These are phyloP conservation scores for Tribolium madens DNA, from an alignment of 1,140 invertebrate genomes.

Conservation along the genomic window DNA sequence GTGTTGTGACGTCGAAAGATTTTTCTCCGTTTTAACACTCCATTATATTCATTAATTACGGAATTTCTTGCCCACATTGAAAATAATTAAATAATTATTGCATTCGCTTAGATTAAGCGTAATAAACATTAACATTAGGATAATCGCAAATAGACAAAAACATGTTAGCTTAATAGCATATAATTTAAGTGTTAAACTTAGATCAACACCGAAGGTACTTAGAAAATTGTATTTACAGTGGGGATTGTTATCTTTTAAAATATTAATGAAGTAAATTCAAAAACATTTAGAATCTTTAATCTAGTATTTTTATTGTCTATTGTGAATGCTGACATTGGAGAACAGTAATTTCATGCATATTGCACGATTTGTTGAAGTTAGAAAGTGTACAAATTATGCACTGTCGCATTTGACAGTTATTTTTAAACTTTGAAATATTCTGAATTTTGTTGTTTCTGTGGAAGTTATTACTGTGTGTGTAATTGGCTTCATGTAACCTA, in stretches of 20 bases:
- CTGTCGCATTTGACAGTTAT: background rate
- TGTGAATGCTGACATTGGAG: slow-evolving; percentile 24
- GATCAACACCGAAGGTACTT: background rate
- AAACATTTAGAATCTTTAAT: background rate
- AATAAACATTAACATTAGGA: slow-evolving; percentile 9
- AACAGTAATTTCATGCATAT: slow-evolving; percentile 4
- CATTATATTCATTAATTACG: background rate
- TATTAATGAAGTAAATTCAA: background rate
- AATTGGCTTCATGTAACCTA: too few relatives aligned
- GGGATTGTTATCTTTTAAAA: too few relatives aligned
- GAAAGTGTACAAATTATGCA: slow-evolving; percentile 27
- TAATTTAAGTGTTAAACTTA: slow-evolving; percentile 28
- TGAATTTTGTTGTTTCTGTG: too few relatives aligned
- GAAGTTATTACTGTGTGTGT: too few relatives aligned
- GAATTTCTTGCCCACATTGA: background rate
- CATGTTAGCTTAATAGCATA: background rate
- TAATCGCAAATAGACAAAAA: slow-evolving; percentile 1
- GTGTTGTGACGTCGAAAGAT: too few relatives aligned
- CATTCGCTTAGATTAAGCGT: background rate
- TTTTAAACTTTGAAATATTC: too few relatives aligned
- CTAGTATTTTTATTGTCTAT: slow-evolving; percentile 1
- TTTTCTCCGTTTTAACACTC: too few relatives aligned
- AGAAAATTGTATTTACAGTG: too few relatives aligned
- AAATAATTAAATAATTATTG: background rate
- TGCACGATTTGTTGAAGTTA: slow-evolving; percentile 10